Conservation (phyloP, 2,797 vertebrate species). For the Melanotaenia trifasciata region DNA sequence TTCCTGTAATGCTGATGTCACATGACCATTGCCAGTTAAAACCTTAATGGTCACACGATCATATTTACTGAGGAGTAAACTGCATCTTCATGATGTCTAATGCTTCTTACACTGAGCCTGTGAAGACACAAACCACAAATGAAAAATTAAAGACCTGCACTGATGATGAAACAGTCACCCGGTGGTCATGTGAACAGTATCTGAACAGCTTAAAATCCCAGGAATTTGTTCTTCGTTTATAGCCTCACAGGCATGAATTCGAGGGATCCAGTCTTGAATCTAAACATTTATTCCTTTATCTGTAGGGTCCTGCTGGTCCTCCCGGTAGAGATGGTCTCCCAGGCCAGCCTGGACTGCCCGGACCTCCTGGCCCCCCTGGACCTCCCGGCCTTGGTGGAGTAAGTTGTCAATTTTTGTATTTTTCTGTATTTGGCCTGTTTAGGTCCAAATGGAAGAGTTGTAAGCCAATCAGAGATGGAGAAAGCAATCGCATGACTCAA, state of each 20-base stretch:
- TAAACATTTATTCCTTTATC: conserved; percentile 23
- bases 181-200: background rate
- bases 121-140: conserved; percentile 21
- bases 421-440: background rate
- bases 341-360: conserved; percentile 89
- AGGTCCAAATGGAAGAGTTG: background rate
- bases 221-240: background rate
- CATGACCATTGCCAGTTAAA: conserved; percentile 14
- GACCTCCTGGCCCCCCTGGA: conserved; percentile 91
- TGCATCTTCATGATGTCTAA: conserved; percentile 5
- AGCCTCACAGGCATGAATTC: background rate
- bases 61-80: background rate
- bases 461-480: background rate
- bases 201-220: background rate
- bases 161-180: background rate
- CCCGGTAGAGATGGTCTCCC: conserved; percentile 92
- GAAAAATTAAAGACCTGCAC: background rate
- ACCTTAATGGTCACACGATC: conserved; percentile 32
- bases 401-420: conserved; percentile 75
- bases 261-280: background rate
- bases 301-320: conserved; percentile 87
- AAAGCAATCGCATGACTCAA: background rate
- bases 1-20: conserved; percentile 44
- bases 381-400: conserved; percentile 95
- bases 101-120: conserved; percentile 21